Conservation (phyloP, 2,888 invertebrate species). For the Ceramica pisi region DNA sequence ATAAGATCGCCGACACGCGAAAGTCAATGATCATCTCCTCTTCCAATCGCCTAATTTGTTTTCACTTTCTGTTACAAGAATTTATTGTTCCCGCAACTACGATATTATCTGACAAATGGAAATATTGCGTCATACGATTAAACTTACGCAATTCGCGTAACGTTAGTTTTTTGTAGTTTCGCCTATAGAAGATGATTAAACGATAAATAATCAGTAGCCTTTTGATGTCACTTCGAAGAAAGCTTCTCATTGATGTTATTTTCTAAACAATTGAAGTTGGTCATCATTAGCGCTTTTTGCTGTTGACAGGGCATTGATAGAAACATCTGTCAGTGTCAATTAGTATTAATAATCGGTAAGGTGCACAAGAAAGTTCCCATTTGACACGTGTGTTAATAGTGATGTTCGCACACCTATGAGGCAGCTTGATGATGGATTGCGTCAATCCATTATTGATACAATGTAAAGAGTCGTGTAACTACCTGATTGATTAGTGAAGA, state of each 20-base stretch:
- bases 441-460: slow-evolving; percentile 40
- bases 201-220: slow-evolving; percentile 58
- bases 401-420: slow-evolving; percentile 44
- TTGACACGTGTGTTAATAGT: slow-evolving; percentile 48
- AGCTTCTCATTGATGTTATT: slow-evolving; percentile 53
- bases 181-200: slow-evolving; percentile 56
- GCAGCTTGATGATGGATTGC: slow-evolving; percentile 48
- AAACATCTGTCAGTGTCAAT: slow-evolving; percentile 66
- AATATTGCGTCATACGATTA: slow-evolving; percentile 82
- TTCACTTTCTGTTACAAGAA: slow-evolving; percentile 85
- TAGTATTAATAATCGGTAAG: slow-evolving; percentile 59
- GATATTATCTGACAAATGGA: slow-evolving; percentile 87
- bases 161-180: slow-evolving; percentile 63
- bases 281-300: slow-evolving; percentile 50
- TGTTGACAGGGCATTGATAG: slow-evolving; percentile 56
- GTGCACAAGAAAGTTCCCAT: slow-evolving; percentile 57
- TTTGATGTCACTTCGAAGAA: slow-evolving; percentile 57
- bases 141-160: slow-evolving; percentile 82
- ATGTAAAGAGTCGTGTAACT: slow-evolving; percentile 15
- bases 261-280: slow-evolving; percentile 59
- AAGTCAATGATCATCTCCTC: slow-evolving; percentile 80
- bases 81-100: slow-evolving; percentile 78
- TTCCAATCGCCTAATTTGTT: slow-evolving; percentile 85
- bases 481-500: slow-evolving; percentile 28
- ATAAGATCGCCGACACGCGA: slow-evolving; percentile 75